These are phyloP conservation scores for Thymallus thymallus DNA, from an alignment of 2,113 vertebrate species.

Conservation along the genomic window DNA sequence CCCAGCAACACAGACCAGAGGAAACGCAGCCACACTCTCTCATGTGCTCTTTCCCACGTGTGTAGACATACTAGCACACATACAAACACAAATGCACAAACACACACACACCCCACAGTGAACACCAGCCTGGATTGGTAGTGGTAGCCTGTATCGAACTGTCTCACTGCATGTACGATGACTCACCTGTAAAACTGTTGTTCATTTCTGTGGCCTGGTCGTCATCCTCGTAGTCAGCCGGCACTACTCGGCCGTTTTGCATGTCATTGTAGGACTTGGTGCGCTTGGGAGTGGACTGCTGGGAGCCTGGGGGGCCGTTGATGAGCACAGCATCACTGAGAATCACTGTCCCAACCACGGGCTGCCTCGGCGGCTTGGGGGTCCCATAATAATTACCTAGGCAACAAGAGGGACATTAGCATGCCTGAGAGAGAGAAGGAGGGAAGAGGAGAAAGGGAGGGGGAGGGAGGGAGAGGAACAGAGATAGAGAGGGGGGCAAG, in stretches of 20 bases:
- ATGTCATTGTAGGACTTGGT: conserved; percentile 99
- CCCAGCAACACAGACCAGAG: conserved; percentile 22
- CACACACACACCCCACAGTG: conserved; percentile 8
- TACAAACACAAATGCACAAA: not conserved
- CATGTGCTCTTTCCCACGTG: not conserved
- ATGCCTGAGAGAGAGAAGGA: conserved; percentile 67
- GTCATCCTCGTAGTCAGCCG: conserved; percentile 86
- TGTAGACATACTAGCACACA: not conserved
- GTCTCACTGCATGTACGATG: not conserved
- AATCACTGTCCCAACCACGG: conserved; percentile 95
- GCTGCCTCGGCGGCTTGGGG: conserved; percentile 94
- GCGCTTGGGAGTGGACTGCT: conserved; percentile 90
- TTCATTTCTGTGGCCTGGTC: conserved; percentile 96
- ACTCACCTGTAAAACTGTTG: conserved; percentile 97
- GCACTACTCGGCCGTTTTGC: conserved; percentile 96
- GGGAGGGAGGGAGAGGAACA: no score
- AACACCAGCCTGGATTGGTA: no score
- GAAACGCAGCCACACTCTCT: conserved; percentile 31
- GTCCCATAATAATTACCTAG: conserved; percentile 99
- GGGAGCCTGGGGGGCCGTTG: conserved; percentile 78
- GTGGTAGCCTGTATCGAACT: no score
- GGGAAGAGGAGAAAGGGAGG: not conserved
- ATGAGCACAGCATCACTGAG: conserved; percentile 85
- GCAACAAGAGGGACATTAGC: conserved; percentile 87
- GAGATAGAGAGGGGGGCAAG: no score